Evolutionary conservation across 2,888 invertebrate genomes (phyloP).

Genomic region (Drosophila mettleri): DNA sequence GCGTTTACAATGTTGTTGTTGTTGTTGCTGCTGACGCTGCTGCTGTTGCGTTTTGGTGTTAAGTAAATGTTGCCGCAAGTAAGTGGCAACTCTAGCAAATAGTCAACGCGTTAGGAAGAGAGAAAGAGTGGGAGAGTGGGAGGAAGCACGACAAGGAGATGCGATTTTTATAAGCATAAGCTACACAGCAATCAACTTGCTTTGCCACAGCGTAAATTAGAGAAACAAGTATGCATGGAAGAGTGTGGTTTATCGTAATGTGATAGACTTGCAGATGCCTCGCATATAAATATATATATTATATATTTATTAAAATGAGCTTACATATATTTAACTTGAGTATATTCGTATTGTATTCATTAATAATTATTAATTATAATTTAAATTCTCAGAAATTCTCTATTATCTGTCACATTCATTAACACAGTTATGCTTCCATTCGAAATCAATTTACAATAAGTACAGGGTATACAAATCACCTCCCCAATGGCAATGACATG

Average conservation of each 20-base stretch:
- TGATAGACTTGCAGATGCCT: background rate
- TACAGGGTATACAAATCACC: constrained; percentile 3
- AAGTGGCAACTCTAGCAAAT: constrained; percentile 71
- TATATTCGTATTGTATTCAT: too few relatives aligned
- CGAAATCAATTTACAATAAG: background rate
- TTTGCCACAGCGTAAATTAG: constrained; percentile 14
- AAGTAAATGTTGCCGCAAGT: constrained; percentile 79
- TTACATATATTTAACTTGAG: too few relatives aligned
- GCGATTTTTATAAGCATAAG: constrained; percentile 18
- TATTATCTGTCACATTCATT: background rate
- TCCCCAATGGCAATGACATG: constrained; percentile 7
- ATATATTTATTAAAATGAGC: too few relatives aligned
- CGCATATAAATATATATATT: background rate
- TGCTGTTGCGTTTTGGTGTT: constrained; percentile 65
- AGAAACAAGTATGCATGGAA: constrained; percentile 1
- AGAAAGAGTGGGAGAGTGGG: background rate
- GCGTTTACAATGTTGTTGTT: constrained; percentile 52
- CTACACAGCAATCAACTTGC: constrained; percentile 44
- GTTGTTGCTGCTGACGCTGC: constrained; percentile 19
- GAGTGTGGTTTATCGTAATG: background rate
- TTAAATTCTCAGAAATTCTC: background rate
- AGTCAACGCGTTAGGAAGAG: background rate
- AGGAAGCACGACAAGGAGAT: background rate
- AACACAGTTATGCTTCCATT: background rate
- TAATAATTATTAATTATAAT: too few relatives aligned